Conservation (phyloP, 2,888 invertebrate genomes). For the Hecatera dysodea region DNA sequence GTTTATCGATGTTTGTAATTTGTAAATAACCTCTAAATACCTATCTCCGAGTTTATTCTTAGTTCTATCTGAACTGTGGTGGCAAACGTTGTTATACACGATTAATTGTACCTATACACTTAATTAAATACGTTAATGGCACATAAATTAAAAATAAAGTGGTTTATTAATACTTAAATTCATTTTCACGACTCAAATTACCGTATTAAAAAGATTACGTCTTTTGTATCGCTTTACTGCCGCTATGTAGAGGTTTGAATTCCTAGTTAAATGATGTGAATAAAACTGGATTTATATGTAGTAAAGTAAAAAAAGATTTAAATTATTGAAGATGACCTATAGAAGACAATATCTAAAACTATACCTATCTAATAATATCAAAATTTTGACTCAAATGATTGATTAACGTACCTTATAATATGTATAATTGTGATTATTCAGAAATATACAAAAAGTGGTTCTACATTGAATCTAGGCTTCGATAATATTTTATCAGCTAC, state of each 20-base stretch:
- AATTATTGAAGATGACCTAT: neutral
- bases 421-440: neutral
- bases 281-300: neutral
- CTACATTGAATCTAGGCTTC: constrained; percentile 30
- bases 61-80: constrained; percentile 3
- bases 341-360: neutral
- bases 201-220: constrained; percentile 5
- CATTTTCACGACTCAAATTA: constrained; percentile 18
- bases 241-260: neutral
- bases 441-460: neutral
- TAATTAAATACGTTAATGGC: constrained; percentile 30
- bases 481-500: constrained; percentile 26
- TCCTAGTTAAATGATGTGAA: neutral
- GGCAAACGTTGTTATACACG: constrained; percentile 3
- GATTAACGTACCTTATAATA: neutral
- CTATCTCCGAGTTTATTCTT: constrained; percentile 4
- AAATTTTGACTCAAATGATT: constrained; percentile 10
- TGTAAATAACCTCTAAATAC: constrained; percentile 23
- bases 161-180: constrained; percentile 24
- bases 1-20: constrained; percentile 30
- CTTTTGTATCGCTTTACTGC: neutral
- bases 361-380: neutral
- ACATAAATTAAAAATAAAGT: constrained; percentile 27
- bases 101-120: constrained; percentile 14
- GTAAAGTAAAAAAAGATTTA: neutral